Percentiles rank a stretch among this genome's conserved stretches.
Conservation (phyloP, 2,797 vertebrate genomes). For the Acanthurus leucopareius region DNA sequence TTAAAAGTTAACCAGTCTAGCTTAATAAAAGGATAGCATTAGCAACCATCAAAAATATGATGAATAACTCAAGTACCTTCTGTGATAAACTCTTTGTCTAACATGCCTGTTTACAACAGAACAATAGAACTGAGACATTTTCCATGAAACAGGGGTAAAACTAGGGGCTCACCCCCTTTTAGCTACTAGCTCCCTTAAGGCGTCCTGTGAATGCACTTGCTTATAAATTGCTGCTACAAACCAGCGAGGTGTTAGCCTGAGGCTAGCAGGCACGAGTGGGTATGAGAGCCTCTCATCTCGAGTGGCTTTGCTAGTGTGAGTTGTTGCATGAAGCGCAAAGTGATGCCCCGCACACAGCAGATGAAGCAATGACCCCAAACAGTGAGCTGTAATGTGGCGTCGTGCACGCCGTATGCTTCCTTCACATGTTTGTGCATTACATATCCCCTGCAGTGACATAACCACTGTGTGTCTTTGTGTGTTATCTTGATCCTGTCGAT, state of each 20-base stretch:
- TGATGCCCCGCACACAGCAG: constrained; percentile 21
- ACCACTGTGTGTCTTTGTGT: constrained; percentile 17
- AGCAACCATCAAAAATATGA: neutral
- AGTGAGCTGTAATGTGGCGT: constrained; percentile 12
- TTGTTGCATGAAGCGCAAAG: constrained; percentile 45
- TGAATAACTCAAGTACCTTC: neutral
- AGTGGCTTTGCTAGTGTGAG: constrained; percentile 44
- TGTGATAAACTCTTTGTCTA: neutral
- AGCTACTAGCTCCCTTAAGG: constrained; percentile 25
- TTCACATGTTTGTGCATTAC: constrained; percentile 22
- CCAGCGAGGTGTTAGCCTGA: constrained; percentile 26
- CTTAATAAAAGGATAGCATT: too few species aligned
- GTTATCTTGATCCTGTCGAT: constrained; percentile 49
- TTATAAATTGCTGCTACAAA: constrained; percentile 41
- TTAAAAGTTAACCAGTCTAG: too few species aligned
- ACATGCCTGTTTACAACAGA: neutral
- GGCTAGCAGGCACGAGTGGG: constrained; percentile 17
- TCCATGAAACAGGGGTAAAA: neutral
- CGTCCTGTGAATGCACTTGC: constrained; percentile 36
- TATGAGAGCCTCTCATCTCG: constrained; percentile 36
- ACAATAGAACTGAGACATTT: constrained; percentile 9
- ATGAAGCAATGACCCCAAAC: constrained; percentile 49
- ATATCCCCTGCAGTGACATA: constrained; percentile 42
- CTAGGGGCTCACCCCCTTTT: constrained; percentile 6
- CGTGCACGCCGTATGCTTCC: neutral